phyloP scores from a whole-genome alignment of 2,113 vertebrate species.

The Rhineura floridana region DNA sequence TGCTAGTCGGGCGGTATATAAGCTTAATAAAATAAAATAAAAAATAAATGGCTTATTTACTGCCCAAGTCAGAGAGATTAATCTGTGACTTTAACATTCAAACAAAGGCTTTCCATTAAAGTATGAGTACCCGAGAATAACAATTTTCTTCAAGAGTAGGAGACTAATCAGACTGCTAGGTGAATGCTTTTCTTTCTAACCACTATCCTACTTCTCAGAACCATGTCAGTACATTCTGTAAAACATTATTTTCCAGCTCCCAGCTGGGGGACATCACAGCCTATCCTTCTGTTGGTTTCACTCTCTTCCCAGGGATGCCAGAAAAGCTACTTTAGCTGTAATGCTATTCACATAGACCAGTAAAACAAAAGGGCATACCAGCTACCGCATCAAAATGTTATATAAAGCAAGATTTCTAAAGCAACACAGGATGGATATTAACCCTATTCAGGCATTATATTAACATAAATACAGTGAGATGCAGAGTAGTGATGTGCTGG shows the following conservation, averaged over 20 bases:
- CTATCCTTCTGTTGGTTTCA: neutral
- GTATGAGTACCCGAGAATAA: slow-evolving; percentile 31
- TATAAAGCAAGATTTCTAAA: neutral
- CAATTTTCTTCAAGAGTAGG: slow-evolving; percentile 49
- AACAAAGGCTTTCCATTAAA: slow-evolving; percentile 52
- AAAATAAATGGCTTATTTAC: slow-evolving; percentile 54
- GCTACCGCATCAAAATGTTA: neutral
- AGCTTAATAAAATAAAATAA: too few relatives aligned
- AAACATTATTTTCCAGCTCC: neutral
- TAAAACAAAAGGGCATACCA: neutral
- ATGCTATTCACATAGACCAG: neutral
- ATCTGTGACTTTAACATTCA: slow-evolving; percentile 57
- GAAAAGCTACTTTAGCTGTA: neutral
- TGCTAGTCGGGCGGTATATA: too few relatives aligned
- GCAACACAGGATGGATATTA: neutral
- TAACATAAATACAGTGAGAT: too few relatives aligned
- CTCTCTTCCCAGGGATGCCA: neutral
- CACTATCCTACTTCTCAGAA: neutral
- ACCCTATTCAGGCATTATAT: too few relatives aligned
- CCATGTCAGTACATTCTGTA: rapidly evolving
- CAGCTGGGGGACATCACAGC: neutral
- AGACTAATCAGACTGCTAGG: slow-evolving; percentile 17
- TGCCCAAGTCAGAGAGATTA: slow-evolving; percentile 51
- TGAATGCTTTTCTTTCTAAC: slow-evolving; percentile 17
- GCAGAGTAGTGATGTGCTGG: too few relatives aligned